These are phyloP conservation scores for Parazoanthus atlanticus DNA, from an alignment of 92 coral and sea anemone genomes.

Conservation along the genomic window DNA sequence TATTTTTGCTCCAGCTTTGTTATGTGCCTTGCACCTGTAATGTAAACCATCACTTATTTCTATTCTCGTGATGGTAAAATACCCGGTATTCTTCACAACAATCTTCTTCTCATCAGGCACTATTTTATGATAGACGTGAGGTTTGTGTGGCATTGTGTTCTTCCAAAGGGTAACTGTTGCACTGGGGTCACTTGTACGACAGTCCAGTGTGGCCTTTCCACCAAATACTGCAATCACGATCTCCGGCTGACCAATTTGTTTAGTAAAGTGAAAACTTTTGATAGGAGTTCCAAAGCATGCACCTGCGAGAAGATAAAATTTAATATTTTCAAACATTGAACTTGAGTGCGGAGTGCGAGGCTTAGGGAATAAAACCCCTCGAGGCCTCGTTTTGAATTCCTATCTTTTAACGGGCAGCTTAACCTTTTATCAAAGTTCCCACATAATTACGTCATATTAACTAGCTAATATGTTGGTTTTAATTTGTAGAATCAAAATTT, in stretches of 20 bases:
- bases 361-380: too few relatives aligned
- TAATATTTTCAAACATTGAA: too few relatives aligned
- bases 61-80: slow-evolving; percentile 5
- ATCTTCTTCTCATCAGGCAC: slow-evolving; percentile 5
- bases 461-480: too few relatives aligned
- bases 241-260: neutral
- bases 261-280: neutral
- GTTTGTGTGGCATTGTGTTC: neutral
- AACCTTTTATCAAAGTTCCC: too few relatives aligned
- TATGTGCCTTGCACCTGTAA: slow-evolving; percentile 17
- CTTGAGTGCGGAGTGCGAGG: too few relatives aligned
- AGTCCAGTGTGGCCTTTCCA: neutral
- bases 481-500: too few relatives aligned
- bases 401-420: too few relatives aligned
- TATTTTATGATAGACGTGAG: neutral
- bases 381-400: too few relatives aligned
- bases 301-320: neutral
- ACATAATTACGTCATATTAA: too few relatives aligned
- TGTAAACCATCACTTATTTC: neutral
- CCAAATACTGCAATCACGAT: slow-evolving; percentile 10
- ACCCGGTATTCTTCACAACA: neutral
- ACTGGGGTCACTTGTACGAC: slow-evolving; percentile 3
- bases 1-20: slow-evolving; percentile 8
- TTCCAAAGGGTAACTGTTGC: slow-evolving; percentile 29
- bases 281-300: slow-evolving; percentile 27